These are phyloP conservation scores for Lucilia sericata DNA, from an alignment of 1,140 invertebrate genomes.

Conservation along the genomic window DNA sequence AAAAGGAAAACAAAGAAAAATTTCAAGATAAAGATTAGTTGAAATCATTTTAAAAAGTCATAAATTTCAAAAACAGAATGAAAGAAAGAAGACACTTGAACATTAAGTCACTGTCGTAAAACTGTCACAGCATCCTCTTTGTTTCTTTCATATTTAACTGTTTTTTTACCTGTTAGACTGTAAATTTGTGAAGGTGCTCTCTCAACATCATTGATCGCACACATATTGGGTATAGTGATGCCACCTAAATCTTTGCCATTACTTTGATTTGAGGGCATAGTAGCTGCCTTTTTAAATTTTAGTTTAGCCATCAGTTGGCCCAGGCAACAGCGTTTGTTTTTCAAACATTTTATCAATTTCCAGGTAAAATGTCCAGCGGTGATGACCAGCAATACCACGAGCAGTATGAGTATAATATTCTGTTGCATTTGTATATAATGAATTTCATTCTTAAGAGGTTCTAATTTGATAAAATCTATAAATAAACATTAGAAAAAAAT, in stretches of 20 bases:
- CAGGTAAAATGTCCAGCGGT: slow-evolving; percentile 52
- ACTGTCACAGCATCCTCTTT: slow-evolving; percentile 27
- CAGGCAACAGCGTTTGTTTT: slow-evolving; percentile 51
- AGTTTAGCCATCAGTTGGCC: slow-evolving; percentile 51
- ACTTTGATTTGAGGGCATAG: slow-evolving; percentile 43
- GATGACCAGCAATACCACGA: slow-evolving; percentile 55
- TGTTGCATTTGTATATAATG: slow-evolving; percentile 54
- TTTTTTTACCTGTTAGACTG: slow-evolving; percentile 62
- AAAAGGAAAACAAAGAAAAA: slow-evolving; percentile 33
- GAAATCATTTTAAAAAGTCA: slow-evolving; percentile 9
- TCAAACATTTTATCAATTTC: slow-evolving; percentile 55
- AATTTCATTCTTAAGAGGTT: slow-evolving; percentile 57
- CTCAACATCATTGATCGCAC: slow-evolving; percentile 61
- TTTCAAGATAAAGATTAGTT: slow-evolving; percentile 1
- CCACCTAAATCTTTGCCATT: slow-evolving; percentile 58
- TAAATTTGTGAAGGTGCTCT: slow-evolving; percentile 62
- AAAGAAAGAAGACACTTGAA: slow-evolving; percentile 8
- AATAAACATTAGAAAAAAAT: neutral
- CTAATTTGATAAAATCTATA: slow-evolving; percentile 56
- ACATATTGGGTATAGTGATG: slow-evolving; percentile 63
- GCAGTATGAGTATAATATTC: slow-evolving; percentile 54
- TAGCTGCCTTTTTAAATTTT: slow-evolving; percentile 44
- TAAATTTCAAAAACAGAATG: neutral
- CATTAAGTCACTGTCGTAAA: neutral
- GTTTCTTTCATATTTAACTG: neutral